Percentiles rank a stretch among this genome's conserved stretches.
phyloP scores from a whole-genome alignment of 1,140 invertebrate species.

The Drosophila virilis region DNA sequence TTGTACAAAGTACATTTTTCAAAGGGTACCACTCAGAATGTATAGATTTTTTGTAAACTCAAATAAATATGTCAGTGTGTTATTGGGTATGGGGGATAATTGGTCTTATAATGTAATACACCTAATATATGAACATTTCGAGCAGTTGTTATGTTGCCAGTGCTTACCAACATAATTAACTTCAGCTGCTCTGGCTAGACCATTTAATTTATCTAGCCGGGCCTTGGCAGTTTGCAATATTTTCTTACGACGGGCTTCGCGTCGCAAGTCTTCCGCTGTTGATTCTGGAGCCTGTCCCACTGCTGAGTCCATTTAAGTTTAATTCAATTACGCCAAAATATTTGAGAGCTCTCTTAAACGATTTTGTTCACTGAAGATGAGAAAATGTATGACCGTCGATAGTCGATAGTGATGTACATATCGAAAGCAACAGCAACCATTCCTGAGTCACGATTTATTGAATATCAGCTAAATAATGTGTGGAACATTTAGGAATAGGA shows the following conservation, averaged over 20 bases:
- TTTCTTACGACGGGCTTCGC: constrained; percentile 51
- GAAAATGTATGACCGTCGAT: constrained; percentile 1
- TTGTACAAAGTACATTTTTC: too few relatives aligned
- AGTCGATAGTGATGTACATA: too few relatives aligned
- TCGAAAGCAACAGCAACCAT: too few relatives aligned
- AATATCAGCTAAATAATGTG: too few relatives aligned
- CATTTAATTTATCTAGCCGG: constrained; percentile 53
- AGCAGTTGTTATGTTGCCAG: background rate
- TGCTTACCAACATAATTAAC: background rate
- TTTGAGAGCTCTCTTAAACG: background rate
- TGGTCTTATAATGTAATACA: too few relatives aligned
- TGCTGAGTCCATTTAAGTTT: constrained; percentile 9
- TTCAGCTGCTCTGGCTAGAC: constrained; percentile 9
- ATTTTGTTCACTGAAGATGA: background rate
- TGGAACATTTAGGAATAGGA: too few relatives aligned
- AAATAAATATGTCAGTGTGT: too few relatives aligned
- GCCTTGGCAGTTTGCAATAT: constrained; percentile 54
- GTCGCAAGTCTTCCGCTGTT: constrained; percentile 17
- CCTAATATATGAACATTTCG: background rate
- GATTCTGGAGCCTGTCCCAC: constrained; percentile 1
- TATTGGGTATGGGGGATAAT: too few relatives aligned
- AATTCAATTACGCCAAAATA: constrained; percentile 8
- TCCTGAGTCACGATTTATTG: too few relatives aligned
- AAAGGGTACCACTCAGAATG: too few relatives aligned
- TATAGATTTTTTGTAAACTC: too few relatives aligned